Conservation (phyloP, 2,113 vertebrate species). For the Passer domesticus region DNA sequence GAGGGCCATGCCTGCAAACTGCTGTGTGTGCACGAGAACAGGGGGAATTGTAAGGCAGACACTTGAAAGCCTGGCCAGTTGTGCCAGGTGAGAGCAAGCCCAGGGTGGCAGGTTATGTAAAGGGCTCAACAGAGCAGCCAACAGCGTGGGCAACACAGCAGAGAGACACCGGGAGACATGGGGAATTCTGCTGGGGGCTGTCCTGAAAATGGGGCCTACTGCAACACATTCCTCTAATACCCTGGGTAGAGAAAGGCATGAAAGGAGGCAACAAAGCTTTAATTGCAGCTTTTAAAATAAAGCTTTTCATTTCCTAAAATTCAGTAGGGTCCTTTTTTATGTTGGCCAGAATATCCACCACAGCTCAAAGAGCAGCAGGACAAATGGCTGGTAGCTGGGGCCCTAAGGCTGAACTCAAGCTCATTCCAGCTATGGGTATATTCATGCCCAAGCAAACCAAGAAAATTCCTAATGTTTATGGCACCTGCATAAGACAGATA, state of each 20-base stretch:
- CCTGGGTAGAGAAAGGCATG: not conserved
- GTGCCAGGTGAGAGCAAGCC: not conserved
- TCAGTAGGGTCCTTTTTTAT: not conserved
- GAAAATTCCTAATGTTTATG: not conserved
- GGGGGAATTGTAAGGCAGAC: not conserved
- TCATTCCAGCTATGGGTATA: not conserved
- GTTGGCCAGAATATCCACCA: not conserved
- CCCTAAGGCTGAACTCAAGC: not conserved
- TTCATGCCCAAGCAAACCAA: not conserved
- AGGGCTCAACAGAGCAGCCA: not conserved
- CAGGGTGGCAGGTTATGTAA: not conserved
- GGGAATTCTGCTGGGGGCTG: not conserved
- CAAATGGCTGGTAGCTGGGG: not conserved
- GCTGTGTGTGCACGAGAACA: fast-evolving
- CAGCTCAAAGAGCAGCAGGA: not conserved
- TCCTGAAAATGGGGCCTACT: not conserved
- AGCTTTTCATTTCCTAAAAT: not conserved
- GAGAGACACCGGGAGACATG: not conserved
- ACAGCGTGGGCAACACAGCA: not conserved
- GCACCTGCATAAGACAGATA: not conserved
- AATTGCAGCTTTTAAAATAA: not conserved
- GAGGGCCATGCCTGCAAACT: not conserved
- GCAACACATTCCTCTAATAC: not conserved
- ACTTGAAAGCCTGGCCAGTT: not conserved
- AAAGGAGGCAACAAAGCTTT: not conserved